Evolutionary conservation across 2,888 invertebrate genomes (phyloP).

Genomic region (Erynnis tages): DNA sequence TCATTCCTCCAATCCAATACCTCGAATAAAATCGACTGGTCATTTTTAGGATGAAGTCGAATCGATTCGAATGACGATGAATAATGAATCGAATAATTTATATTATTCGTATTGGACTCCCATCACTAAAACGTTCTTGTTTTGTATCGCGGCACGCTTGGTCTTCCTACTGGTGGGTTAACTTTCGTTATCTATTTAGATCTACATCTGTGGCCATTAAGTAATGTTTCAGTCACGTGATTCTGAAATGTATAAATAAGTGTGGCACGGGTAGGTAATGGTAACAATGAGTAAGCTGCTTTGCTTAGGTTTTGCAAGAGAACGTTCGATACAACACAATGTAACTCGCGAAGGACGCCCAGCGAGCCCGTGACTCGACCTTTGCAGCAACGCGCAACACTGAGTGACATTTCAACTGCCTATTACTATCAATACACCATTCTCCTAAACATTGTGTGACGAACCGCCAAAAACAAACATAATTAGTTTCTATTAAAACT

Average conservation of each 20-base stretch:
- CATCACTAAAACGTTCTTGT: no score
- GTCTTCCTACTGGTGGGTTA: no score
- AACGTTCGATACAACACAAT: conserved; percentile 38
- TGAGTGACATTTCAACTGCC: conserved; percentile 46
- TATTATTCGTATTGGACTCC: no score
- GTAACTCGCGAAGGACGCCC: conserved; percentile 41
- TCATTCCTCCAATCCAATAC: no score
- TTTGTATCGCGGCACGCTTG: no score
- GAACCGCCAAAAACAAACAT: conserved; percentile 31
- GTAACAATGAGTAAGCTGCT: conserved; percentile 38
- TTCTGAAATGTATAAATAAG: conserved; percentile 29
- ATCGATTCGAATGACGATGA: no score
- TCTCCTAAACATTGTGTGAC: conserved; percentile 36
- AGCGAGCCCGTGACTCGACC: conserved; percentile 41
- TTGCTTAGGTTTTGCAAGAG: conserved; percentile 43
- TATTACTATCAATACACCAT: conserved; percentile 39
- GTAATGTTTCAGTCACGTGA: conserved; percentile 14
- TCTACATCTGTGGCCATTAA: not conserved
- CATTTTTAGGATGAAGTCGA: no score
- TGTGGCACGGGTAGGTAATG: conserved; percentile 2
- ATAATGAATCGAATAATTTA: no score
- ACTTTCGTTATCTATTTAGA: no score
- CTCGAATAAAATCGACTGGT: no score
- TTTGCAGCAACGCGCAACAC: conserved; percentile 42
- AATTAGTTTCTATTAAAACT: conserved; percentile 36